Evolutionary conservation across 2,888 invertebrate species (phyloP).

Genomic region (Onthophagus sagittarius): DNA sequence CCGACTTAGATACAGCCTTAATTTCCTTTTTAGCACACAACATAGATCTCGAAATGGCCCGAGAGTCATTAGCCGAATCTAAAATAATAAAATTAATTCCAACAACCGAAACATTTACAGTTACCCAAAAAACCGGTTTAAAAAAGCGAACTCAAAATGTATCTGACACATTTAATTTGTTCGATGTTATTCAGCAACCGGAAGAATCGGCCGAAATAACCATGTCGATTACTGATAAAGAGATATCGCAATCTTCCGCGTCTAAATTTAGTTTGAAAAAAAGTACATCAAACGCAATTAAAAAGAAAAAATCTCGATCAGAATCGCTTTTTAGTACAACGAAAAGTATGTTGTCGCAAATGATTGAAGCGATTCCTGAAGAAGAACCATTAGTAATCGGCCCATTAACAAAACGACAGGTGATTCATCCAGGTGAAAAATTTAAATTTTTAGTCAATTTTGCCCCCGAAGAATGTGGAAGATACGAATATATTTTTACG

Average conservation of each 20-base stretch:
- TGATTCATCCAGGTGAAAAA: constrained; percentile 31
- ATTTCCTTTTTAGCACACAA: constrained; percentile 21
- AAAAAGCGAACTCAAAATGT: constrained; percentile 18
- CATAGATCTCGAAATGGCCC: constrained; percentile 21
- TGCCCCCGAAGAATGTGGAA: constrained; percentile 35
- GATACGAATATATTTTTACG: constrained; percentile 35
- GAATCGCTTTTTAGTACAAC: constrained; percentile 3
- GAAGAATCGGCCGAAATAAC: not conserved
- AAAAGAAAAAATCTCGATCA: constrained; percentile 10
- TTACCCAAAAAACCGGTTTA: constrained; percentile 16
- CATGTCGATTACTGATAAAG: not conserved
- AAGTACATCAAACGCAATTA: not conserved
- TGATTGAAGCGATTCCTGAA: not conserved
- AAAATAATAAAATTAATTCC: constrained; percentile 20
- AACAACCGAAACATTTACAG: constrained; percentile 22
- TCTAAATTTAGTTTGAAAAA: constrained; percentile 16
- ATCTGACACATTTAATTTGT: constrained; percentile 22
- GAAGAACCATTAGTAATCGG: not conserved
- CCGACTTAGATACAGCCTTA: constrained; percentile 21
- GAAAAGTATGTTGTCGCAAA: not conserved
- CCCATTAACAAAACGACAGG: constrained; percentile 26
- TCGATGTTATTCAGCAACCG: constrained; percentile 5
- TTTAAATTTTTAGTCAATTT: constrained; percentile 34
- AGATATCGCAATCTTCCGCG: not conserved
- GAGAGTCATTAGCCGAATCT: constrained; percentile 15